phyloP scores from a whole-genome alignment of 2,797 vertebrate genomes.

The Fistularia tabacaria region DNA sequence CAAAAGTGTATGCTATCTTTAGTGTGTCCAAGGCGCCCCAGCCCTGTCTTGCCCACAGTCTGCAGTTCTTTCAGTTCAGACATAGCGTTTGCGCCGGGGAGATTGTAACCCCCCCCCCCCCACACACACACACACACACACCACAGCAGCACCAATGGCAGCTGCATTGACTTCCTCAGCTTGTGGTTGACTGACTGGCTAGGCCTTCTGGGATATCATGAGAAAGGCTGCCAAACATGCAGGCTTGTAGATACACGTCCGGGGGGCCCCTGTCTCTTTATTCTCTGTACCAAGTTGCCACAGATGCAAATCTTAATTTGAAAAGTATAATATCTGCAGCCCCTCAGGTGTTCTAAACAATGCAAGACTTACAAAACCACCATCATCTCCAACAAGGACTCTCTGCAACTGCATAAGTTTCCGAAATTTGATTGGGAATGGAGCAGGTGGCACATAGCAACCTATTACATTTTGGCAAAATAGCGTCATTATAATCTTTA shows the following conservation, averaged over 20 bases:
- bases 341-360: slow-evolving; percentile 54
- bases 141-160: slow-evolving; percentile 46
- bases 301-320: slow-evolving; percentile 62
- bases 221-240: slow-evolving; percentile 55
- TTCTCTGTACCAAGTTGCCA: slow-evolving; percentile 54
- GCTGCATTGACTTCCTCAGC: slow-evolving; percentile 67
- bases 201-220: slow-evolving; percentile 65
- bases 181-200: slow-evolving; percentile 68
- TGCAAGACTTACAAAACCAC: slow-evolving; percentile 11
- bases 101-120: slow-evolving; percentile 27
- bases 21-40: slow-evolving; percentile 41
- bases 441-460: no score
- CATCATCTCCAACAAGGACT: no score
- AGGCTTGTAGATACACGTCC: slow-evolving; percentile 76
- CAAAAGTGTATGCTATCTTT: slow-evolving; percentile 62
- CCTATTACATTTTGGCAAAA: no score
- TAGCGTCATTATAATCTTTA: no score
- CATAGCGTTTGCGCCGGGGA: slow-evolving; percentile 48
- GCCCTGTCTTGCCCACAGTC: slow-evolving; percentile 61
- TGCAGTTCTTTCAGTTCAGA: slow-evolving; percentile 59
- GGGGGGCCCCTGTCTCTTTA: slow-evolving; percentile 59
- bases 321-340: slow-evolving; percentile 55
- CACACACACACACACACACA: neutral
- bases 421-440: no score
- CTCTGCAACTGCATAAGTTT: no score